Evolutionary conservation across 2,888 invertebrate species (phyloP), one percentile per base, ranked within the genome.

Genomic region (Heliconius ethilla): DNA sequence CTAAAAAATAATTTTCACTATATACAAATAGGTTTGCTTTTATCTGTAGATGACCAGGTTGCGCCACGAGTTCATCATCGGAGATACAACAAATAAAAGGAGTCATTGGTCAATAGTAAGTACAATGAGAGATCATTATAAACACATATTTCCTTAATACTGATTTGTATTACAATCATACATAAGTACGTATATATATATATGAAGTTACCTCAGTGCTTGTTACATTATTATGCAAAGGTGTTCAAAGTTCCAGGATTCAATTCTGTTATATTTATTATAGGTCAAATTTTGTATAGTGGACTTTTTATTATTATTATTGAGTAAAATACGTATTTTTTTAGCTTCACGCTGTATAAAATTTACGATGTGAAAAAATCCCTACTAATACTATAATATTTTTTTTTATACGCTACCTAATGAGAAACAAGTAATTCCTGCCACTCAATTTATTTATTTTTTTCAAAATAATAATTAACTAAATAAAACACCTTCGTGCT

Each of bases 141-240:
- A 72, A 72, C 59, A 40, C 63, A 63, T 40, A 62, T 74, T 63
- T 74, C 27, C n/a, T 25, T 55, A 63, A 65, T 63, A 51, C 18
- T 40, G 55, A 45, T 63, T 27, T 40, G 51, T 76, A 55, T 70
- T 72, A 72, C 11, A 76, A 69, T 27, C 55, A 74, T 74, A 70
- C 27, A 70, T 27, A 74, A n/a, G n/a, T 77, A 63, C 15, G 11
- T 27, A 27, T 25, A 27, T 63, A 25, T 63, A 74, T 75, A 73
- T 22, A 67, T 70, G 55, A 55, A 70, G 55, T 27, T 25, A 51
- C 69, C 33, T 40, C 73, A 65, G 65, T 51, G 67, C 40, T 69
- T 75, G 75, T 77, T 67, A 37, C 63, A 72, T 77, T 72, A 67
- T 75, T 78, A 78, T 79, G 77, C 75, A 75, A 70, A 72, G 40